Conservation (phyloP, 2,113 vertebrate species). For the Plestiodon gilberti region DNA sequence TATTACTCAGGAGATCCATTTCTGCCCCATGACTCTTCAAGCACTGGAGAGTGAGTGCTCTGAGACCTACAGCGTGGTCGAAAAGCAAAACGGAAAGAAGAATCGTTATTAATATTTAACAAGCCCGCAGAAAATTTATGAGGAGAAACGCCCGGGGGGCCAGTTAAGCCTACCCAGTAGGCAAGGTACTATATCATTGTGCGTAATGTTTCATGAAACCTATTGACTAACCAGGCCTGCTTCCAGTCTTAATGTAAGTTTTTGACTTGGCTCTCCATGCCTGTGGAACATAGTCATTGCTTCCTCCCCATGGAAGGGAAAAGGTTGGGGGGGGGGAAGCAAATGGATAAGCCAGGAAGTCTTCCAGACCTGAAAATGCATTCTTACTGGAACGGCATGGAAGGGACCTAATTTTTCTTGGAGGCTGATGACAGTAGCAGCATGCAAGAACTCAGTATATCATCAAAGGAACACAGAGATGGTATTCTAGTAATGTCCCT, state of each 20-base stretch:
- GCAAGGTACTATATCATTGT: slow-evolving; percentile 27
- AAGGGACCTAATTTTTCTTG: background rate
- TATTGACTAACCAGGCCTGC: slow-evolving; percentile 6
- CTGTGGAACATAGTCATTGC: background rate
- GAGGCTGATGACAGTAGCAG: background rate
- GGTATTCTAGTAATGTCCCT: background rate
- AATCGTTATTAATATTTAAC: slow-evolving; percentile 1
- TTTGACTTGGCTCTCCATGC: slow-evolving; percentile 23
- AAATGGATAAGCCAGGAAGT: background rate
- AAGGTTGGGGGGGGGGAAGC: rapidly evolving
- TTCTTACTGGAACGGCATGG: background rate
- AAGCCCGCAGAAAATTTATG: slow-evolving; percentile 16
- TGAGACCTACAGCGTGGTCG: background rate
- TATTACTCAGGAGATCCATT: background rate
- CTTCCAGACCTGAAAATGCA: background rate
- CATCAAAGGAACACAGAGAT: background rate
- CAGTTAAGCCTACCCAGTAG: slow-evolving; percentile 21
- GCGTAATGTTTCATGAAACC: slow-evolving; percentile 1
- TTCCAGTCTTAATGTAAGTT: slow-evolving; percentile 1
- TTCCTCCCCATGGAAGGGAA: rapidly evolving
- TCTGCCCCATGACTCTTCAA: background rate
- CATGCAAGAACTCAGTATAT: background rate
- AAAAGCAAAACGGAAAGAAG: background rate
- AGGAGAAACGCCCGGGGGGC: background rate
- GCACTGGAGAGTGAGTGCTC: background rate